Percentiles rank a stretch among this genome's conserved stretches.
Conservation (phyloP, 2,797 vertebrate species). For the Lagocephalus sceleratus region DNA sequence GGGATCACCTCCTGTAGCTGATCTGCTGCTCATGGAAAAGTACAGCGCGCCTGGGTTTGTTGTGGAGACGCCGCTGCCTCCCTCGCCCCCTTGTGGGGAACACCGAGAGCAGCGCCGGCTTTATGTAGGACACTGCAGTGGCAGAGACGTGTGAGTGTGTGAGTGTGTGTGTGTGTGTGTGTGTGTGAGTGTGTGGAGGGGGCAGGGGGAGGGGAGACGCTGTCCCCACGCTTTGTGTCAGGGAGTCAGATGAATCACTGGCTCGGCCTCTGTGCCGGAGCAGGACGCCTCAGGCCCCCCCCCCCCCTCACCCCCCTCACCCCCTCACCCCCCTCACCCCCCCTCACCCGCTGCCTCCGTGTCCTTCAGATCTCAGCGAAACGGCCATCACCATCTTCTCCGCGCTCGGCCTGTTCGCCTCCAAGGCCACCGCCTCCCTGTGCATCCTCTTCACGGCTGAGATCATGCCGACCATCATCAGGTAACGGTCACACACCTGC, state of each 20-base stretch:
- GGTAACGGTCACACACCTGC: slow-evolving; percentile 60
- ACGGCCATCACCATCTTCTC: slow-evolving; percentile 84
- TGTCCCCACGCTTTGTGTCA: too few relatives aligned
- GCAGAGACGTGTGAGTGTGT: slow-evolving; percentile 38
- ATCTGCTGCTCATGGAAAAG: slow-evolving; percentile 36
- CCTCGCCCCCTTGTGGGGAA: slow-evolving; percentile 64
- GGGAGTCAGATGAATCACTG: too few relatives aligned
- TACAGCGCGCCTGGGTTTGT: slow-evolving; percentile 8
- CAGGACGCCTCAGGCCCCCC: too few relatives aligned
- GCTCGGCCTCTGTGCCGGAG: too few relatives aligned
- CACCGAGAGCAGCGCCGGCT: neutral
- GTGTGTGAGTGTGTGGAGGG: slow-evolving; percentile 22
- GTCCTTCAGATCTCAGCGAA: slow-evolving; percentile 80
- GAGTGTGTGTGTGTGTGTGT: slow-evolving; percentile 34
- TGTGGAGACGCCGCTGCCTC: slow-evolving; percentile 4
- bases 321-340: too few relatives aligned
- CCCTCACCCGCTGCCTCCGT: too few relatives aligned
- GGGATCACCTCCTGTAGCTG: neutral
- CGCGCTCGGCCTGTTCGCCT: slow-evolving; percentile 85
- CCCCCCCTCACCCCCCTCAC: too few relatives aligned
- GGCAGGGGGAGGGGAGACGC: neutral
- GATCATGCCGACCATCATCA: slow-evolving; percentile 86
- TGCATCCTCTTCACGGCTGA: slow-evolving; percentile 87
- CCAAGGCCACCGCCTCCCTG: slow-evolving; percentile 83
- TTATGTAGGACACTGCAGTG: slow-evolving; percentile 65